These are phyloP conservation scores for Cyanoderma ruficeps DNA, from an alignment of 2,113 vertebrate species.

Conservation along the genomic window DNA sequence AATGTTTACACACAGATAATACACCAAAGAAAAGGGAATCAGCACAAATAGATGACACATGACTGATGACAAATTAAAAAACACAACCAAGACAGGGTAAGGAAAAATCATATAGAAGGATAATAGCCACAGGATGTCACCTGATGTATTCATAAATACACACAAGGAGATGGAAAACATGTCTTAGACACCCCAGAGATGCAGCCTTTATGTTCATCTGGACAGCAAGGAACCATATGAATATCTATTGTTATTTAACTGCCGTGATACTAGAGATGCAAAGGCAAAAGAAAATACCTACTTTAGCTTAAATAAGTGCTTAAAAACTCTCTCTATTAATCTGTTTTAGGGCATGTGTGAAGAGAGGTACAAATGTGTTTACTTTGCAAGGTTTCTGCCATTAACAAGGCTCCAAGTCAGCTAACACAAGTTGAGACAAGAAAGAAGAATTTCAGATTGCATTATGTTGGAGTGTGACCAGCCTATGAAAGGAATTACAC, in stretches of 20 bases:
- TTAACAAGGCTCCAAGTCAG: neutral
- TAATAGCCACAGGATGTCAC: accelerated
- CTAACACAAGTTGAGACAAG: neutral
- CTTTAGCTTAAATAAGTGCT: neutral
- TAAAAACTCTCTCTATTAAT: neutral
- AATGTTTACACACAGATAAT: neutral
- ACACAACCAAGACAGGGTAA: neutral
- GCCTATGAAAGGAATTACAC: neutral
- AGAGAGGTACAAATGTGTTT: neutral
- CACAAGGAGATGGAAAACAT: neutral
- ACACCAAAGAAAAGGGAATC: neutral
- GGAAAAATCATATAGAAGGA: neutral
- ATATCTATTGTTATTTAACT: neutral
- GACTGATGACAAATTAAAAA: neutral
- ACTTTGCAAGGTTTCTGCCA: neutral
- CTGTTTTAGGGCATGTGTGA: neutral
- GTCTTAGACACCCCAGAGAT: neutral
- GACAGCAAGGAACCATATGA: neutral
- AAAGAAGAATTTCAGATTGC: neutral
- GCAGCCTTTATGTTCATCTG: neutral
- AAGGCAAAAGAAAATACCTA: neutral
- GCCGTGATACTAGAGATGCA: neutral
- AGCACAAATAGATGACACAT: neutral
- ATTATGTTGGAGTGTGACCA: neutral
- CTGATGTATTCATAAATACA: neutral